Conservation (phyloP, 2,113 vertebrate species). For the Eira barbara region DNA sequence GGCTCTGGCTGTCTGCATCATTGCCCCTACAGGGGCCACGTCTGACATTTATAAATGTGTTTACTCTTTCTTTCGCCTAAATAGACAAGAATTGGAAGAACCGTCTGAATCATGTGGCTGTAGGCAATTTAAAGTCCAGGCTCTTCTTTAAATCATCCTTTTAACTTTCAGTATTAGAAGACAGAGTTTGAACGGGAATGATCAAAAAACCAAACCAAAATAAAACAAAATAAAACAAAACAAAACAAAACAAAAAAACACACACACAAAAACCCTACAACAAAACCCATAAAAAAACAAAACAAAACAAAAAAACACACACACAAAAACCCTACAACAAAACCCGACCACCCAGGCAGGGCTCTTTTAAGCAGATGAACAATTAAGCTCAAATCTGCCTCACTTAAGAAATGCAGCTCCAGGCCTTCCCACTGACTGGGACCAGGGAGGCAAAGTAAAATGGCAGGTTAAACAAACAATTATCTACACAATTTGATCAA, state of each 20-base stretch:
- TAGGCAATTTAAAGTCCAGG: constrained; percentile 48
- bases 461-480: constrained; percentile 58
- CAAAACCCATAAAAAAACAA: not conserved
- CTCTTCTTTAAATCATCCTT: constrained; percentile 60
- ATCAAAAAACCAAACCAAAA: not conserved
- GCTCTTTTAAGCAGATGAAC: constrained; percentile 6
- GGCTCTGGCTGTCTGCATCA: constrained; percentile 62
- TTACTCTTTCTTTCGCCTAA: constrained; percentile 56
- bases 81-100: constrained; percentile 17
- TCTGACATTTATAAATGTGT: constrained; percentile 71
- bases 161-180: constrained; percentile 63
- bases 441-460: constrained; percentile 41
- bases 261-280: too few relatives aligned
- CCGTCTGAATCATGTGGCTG: constrained; percentile 58
- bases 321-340: not conserved
- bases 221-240: too few relatives aligned
- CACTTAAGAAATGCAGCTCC: constrained; percentile 55
- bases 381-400: constrained; percentile 66
- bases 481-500: constrained; percentile 66
- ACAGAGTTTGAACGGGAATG: constrained; percentile 46
- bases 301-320: not conserved
- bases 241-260: not conserved
- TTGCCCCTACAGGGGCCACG: constrained; percentile 16
- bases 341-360: not conserved
- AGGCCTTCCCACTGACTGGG: constrained; percentile 44